phyloP scores from a whole-genome alignment of 2,888 invertebrate genomes.

The Nomada flava region DNA sequence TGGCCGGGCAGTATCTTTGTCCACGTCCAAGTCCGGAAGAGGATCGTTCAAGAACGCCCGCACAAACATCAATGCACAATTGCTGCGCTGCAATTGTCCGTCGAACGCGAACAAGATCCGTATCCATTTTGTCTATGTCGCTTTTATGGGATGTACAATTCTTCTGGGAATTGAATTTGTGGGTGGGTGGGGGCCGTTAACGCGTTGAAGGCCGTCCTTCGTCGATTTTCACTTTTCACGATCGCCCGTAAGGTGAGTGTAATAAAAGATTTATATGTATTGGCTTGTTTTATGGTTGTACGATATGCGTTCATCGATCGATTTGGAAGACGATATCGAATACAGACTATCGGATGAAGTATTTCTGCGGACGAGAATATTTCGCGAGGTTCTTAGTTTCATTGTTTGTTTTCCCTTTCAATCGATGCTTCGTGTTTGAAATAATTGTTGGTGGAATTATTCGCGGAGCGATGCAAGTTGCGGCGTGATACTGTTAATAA shows the following conservation, averaged over 20 bases:
- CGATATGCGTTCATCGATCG: no score
- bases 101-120: conserved; percentile 1
- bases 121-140: conserved; percentile 9
- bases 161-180: neutral
- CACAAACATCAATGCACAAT: conserved; percentile 33
- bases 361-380: no score
- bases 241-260: neutral
- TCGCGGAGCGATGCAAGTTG: no score
- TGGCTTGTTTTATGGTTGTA: neutral
- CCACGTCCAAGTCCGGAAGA: conserved; percentile 59
- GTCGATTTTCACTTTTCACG: neutral
- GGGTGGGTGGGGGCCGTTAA: conserved; percentile 2
- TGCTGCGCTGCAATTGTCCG: conserved; percentile 2
- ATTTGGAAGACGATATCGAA: neutral
- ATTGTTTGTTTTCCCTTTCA: no score
- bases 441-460: no score
- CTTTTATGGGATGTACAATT: neutral
- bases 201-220: neutral
- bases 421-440: no score
- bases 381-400: no score
- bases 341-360: no score
- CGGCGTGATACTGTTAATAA: no score
- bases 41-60: conserved; percentile 68
- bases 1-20: conserved; percentile 47
- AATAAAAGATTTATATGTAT: neutral